phyloP scores from a whole-genome alignment of 2,797 vertebrate genomes.

The Triplophysa bombifrons region DNA sequence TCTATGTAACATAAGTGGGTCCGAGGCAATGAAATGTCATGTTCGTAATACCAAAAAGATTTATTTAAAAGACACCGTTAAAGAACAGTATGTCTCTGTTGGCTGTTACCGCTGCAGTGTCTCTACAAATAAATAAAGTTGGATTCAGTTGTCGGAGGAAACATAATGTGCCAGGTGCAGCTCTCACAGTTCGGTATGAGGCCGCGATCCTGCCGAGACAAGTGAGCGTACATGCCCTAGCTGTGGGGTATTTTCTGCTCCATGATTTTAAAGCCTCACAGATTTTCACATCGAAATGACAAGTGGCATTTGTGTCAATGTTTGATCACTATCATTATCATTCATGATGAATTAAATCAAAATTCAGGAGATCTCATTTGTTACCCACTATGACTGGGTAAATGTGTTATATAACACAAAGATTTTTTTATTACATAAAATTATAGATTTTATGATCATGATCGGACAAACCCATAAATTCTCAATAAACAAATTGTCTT shows the following conservation, averaged over 20 bases:
- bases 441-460: neutral
- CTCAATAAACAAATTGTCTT: neutral
- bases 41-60: neutral
- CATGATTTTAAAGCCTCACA: neutral
- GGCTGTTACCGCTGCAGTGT: neutral
- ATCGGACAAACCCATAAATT: neutral
- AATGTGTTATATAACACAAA: neutral
- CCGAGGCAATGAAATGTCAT: neutral
- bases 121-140: neutral
- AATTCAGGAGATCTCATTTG: neutral
- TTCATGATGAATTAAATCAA: constrained; percentile 33
- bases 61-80: neutral
- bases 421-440: neutral
- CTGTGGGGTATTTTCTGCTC: constrained; percentile 43
- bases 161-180: neutral
- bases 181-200: neutral
- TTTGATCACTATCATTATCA: neutral
- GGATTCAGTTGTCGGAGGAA: neutral
- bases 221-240: constrained; percentile 30
- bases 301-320: neutral
- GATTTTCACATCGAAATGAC: constrained; percentile 20
- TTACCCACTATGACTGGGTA: neutral
- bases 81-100: neutral
- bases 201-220: constrained; percentile 47
- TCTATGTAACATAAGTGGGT: neutral